Base-by-base conservation (phyloP, 2,113 vertebrate genomes). In the Anoplopoma fimbria region DNA sequence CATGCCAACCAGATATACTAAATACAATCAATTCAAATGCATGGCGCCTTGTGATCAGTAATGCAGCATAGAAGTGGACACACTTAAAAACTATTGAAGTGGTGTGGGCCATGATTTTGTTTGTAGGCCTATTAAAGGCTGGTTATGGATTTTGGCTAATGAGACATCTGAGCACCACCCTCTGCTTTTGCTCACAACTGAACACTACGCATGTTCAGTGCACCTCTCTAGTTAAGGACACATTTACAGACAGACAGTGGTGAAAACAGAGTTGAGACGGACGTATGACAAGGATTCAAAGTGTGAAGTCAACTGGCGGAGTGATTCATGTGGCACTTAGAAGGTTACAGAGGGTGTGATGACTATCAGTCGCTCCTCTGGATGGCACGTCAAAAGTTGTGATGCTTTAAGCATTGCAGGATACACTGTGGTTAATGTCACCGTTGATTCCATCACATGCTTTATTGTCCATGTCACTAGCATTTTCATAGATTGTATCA, bases 341-440 rank as follows among this genome's bases (percentile, higher is more conserved):
- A 86, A 75, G 88, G 76, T 79, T 45, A 62, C 67, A 76, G n/a
- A 81, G 57, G 49, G 73, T 25, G 23, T 67, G 67, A 82, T 68
- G 64, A 58, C 3, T 25, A 17, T 87, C 17, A 31, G 75, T 69
- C 7, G 23, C 9, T 75, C 69, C 69, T 87, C 77, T 70, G 31
- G 47, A 75, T 85, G 88, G 89, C 88, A 88, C 72, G 4, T 69
- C 36, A 34, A 29, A 53, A 4, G 23, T 3, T 60, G 69, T 17
- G 53, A 62, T 34, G 49, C 6, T 67, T 88, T 93, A 96, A 76
- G 93, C 92, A 65, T 91, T 93, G 86, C 91, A 95, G 78, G 95
- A 89, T 34, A 92, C 88, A 55, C 85, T 93, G 73, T 89, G 92
- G 79, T 90, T 88, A 38, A 92, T 17, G 82, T 91, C 91, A 13